Evolutionary conservation across 2,888 invertebrate genomes (phyloP).

Genomic region (Agrotis exclamationis): DNA sequence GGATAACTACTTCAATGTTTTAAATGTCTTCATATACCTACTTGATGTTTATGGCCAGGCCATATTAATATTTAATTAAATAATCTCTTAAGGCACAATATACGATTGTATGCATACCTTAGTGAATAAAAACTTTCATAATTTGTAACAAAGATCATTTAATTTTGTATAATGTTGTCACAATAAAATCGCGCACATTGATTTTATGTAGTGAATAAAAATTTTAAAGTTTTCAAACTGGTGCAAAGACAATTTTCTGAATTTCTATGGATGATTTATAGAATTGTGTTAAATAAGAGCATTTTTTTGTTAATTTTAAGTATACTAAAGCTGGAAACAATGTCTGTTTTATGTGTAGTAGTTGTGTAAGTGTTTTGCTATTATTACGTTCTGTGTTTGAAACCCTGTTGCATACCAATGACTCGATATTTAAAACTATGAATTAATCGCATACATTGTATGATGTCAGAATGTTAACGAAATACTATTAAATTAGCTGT

Average conservation of each 20-base stretch:
- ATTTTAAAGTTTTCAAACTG: not conserved
- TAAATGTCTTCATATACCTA: not conserved
- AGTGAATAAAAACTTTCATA: not conserved
- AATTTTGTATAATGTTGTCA: not conserved
- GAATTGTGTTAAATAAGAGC: conserved; percentile 7
- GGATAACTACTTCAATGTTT: conserved; percentile 5
- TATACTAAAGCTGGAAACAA: conserved; percentile 21
- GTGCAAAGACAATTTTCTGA: not conserved
- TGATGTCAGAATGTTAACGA: conserved; percentile 19
- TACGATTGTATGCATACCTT: not conserved
- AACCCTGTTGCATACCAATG: conserved; percentile 39
- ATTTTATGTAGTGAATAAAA: not conserved
- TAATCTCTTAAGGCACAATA: not conserved
- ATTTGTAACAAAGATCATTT: not conserved
- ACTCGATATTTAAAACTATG: not conserved
- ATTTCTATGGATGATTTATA: not conserved
- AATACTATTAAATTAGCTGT: not conserved
- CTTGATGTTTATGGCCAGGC: conserved; percentile 24
- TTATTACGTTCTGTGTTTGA: conserved; percentile 7
- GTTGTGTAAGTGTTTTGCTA: conserved; percentile 42
- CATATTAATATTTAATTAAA: not conserved
- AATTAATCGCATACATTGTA: not conserved
- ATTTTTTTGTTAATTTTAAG: not conserved
- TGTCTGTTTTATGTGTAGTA: conserved; percentile 33
- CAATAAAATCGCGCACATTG: not conserved